A percentile compares a stretch with the other conserved stretches of the same genome.
Conservation (phyloP, 2,888 invertebrate species). For the Agrotis segetum region DNA sequence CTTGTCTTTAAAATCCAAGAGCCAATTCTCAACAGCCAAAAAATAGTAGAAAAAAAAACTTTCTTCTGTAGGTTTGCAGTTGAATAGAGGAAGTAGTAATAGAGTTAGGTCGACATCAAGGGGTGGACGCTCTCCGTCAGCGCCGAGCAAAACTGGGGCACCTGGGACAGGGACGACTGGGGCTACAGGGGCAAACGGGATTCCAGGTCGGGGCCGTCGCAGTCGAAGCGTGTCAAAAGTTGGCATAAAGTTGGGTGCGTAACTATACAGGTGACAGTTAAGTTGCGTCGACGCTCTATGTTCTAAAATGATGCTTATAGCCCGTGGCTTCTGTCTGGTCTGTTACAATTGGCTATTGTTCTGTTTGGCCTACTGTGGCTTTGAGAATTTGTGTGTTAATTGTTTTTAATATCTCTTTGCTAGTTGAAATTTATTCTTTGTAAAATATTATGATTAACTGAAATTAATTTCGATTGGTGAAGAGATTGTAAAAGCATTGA, state of each 20-base stretch:
- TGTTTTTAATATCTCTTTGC: constrained; percentile 51
- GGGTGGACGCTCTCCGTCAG: constrained; percentile 87
- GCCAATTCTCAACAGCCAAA: constrained; percentile 78
- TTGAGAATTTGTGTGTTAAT: constrained; percentile 51
- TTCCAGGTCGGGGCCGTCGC: constrained; percentile 82
- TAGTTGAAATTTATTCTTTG: constrained; percentile 5
- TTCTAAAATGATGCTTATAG: constrained; percentile 70
- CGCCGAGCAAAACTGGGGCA: constrained; percentile 81
- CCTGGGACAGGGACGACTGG: constrained; percentile 69
- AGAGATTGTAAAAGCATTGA: constrained; percentile 41
- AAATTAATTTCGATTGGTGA: constrained; percentile 22
- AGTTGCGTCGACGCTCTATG: constrained; percentile 90
- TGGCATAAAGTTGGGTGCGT: constrained; percentile 91
- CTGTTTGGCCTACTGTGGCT: constrained; percentile 66
- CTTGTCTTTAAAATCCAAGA: constrained; percentile 56
- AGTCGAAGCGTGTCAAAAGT: constrained; percentile 89
- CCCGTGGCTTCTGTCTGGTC: constrained; percentile 69
- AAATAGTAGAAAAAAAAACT: constrained; percentile 75
- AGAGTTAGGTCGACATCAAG: constrained; percentile 90
- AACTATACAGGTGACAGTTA: constrained; percentile 81
- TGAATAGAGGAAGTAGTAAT: constrained; percentile 92
- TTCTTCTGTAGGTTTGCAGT: constrained; percentile 92
- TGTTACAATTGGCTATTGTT: constrained; percentile 59
- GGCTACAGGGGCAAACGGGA: constrained; percentile 68
- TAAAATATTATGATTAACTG: neutral